Evolutionary conservation across 1,140 invertebrate species (phyloP), one percentile per base, ranked within the genome.

Genomic region (Cydia fagiglandana): DNA sequence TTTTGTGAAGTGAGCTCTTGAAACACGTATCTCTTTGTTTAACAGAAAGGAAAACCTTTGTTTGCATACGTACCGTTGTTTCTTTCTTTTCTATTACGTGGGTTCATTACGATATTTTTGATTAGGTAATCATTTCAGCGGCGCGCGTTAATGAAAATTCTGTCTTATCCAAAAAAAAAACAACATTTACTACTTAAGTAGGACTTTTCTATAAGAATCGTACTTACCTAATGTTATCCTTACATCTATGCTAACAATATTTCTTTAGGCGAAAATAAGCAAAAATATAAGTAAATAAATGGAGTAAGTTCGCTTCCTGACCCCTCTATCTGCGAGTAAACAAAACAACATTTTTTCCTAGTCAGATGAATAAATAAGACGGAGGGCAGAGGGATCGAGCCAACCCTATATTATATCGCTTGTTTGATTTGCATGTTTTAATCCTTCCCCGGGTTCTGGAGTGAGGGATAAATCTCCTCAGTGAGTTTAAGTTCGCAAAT

Each of bases 391-490:
- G 78, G 85, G 86, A 24, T 24, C 24, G 24, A 84, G 80, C 80
- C 77, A 84, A 84, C 87, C 89, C 85, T 81, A 85, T 82, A 84
- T 84, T 85, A 80, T 85, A 88, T 88, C 84, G 79, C 85, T 87
- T 89, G 86, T 90, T 89, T 90, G 86, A 92, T 92, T 92, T 91
- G 88, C 89, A 92, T 91, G 88, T 91, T 92, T 91, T 91, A 92
- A 92, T 91, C 89, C 88, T 90, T 89, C 88, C 78, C 76, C 80
- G 53, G 83, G 81, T 85, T 80, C 82, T 84, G 76, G 82, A 75
- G 86, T 87, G 83, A 88, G 83, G 66, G 66, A 70, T 70, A 38
- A 38, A 70, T 38, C 30, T 38, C 9, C 10, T 17, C 5, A 20
- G 15, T 1, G 53, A 56, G n/a, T 61, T 24, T 61, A 56, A 61